Evolutionary conservation across 2,113 vertebrate genomes (phyloP), one percentile per base, ranked within the genome.

Genomic region (Syngnathus typhle): DNA sequence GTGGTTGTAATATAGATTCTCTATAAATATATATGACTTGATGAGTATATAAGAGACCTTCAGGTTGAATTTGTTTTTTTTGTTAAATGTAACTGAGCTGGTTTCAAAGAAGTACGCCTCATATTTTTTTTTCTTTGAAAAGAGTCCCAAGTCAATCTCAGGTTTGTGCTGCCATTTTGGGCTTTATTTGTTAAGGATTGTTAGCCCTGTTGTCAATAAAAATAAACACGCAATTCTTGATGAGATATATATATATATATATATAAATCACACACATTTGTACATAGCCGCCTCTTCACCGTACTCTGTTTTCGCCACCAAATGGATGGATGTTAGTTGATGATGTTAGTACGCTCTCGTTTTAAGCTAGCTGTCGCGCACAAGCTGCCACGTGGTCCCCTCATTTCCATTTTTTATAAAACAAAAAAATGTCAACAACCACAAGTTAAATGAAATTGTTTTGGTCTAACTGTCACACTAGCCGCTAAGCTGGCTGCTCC

Each of bases 1-100:
- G 93, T 97, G 94, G 94, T 95, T 96, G 94, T 96, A 93, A 93
- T 93, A 89, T 90, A 88, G 76, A 62, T 44, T 61, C n/a, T 62
- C 23, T 62, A 43, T 62, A 62, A 43, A 62, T 62, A 62, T 62
- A 62, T 61, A 44, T 43, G 41, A 43, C 27, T 58, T 36, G 23
- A 39, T 41, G 18, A 41, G 39, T 61, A 43, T 37, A 39, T 27
- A 62, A 64, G 86, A 77, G 89, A 92, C 88, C 85, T 97, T 95
- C 93, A 95, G 94, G 96, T 96, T 92, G 92, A 82, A 84, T 91
- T 90, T 89, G 87, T 70, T 59, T 49, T 91, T 73, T n/a, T 7
- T 19, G 7, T 72, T 69, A 83, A 77, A 69, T 84, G 74, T 74
- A 78, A 77, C 74, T 74, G 79, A 84, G 78, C 74, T 80, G 74